Percentiles rank a stretch among this genome's conserved stretches.
Conservation (phyloP, 1,140 invertebrate genomes). For the Sitobion miscanthi region DNA sequence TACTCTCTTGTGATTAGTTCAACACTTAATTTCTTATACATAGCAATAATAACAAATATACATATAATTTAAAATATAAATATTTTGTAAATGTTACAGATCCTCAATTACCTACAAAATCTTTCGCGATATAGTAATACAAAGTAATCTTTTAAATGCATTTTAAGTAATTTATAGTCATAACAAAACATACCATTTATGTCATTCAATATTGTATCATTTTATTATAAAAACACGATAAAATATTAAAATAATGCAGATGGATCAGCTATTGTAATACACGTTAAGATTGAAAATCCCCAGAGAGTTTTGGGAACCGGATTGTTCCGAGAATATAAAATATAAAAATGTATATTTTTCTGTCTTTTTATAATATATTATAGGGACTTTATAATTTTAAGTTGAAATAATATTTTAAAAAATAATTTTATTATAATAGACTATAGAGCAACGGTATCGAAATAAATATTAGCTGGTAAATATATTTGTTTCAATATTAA, state of each 20-base stretch:
- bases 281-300: no score
- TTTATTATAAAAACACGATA: no score
- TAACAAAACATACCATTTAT: background rate
- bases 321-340: background rate
- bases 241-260: no score
- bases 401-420: background rate
- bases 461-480: background rate
- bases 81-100: background rate
- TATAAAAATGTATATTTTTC: background rate
- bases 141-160: background rate
- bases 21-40: background rate
- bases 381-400: background rate
- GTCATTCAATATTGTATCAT: no score
- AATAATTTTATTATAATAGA: background rate
- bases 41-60: background rate
- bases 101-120: background rate
- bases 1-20: background rate
- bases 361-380: background rate
- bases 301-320: no score
- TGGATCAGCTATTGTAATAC: no score
- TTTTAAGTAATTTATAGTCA: background rate
- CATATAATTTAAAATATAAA: background rate
- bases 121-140: background rate
- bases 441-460: background rate
- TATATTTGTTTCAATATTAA: background rate